Evolutionary conservation across 1,140 invertebrate genomes (phyloP).

Genomic region (Wasmannia auropunctata): DNA sequence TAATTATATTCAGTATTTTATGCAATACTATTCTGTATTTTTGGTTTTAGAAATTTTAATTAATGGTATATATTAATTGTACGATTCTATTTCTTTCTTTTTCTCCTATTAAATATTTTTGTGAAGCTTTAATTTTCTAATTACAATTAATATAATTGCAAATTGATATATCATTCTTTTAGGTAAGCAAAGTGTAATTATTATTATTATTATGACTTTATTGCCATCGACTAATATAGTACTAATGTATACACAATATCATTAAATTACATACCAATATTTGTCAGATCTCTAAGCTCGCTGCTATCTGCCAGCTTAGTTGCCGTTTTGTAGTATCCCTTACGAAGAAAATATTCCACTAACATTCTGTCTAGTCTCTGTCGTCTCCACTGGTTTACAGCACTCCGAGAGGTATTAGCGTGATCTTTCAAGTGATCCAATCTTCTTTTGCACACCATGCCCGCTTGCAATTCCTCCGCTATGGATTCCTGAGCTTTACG

Average conservation of each 20-base stretch:
- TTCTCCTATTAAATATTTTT: too few species aligned
- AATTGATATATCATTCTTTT: too few species aligned
- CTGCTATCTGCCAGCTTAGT: constrained; percentile 93
- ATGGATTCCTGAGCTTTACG: constrained; percentile 97
- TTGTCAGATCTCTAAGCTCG: constrained; percentile 95
- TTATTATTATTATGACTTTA: too few species aligned
- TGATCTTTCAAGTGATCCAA: constrained; percentile 97
- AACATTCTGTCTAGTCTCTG: constrained; percentile 97
- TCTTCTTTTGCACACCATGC: constrained; percentile 93
- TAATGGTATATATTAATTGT: too few species aligned
- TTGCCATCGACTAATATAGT: too few species aligned
- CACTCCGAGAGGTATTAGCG: constrained; percentile 84
- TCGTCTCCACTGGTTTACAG: constrained; percentile 93
- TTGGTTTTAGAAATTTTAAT: too few species aligned
- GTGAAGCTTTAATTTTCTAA: too few species aligned
- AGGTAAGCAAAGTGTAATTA: too few species aligned
- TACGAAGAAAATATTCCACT: constrained; percentile 98
- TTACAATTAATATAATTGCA: too few species aligned
- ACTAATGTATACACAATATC: neutral
- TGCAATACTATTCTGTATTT: too few species aligned
- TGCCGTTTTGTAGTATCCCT: constrained; percentile 98
- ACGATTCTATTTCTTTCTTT: too few species aligned
- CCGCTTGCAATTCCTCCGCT: constrained; percentile 94
- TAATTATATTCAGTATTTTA: too few species aligned
- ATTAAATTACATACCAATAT: constrained; percentile 88